These are phyloP conservation scores for Mastigias papua DNA, from an alignment of 30 jellyfish, hydroid and myxozoan genomes.

Conservation along the genomic window DNA sequence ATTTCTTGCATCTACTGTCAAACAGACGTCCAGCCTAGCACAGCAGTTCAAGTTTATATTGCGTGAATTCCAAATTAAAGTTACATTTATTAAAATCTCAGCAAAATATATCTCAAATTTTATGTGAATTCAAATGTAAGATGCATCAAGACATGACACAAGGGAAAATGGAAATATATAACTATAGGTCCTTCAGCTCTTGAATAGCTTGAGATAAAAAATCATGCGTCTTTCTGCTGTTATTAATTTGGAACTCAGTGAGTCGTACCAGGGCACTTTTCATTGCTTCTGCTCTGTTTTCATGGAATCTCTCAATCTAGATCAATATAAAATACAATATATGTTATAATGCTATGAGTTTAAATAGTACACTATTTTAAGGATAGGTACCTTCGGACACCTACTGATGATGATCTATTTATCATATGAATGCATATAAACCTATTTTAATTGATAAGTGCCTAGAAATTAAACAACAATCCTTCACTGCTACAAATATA, in stretches of 20 bases:
- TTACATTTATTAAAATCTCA: not conserved
- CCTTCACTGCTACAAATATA: no score
- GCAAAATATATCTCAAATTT: not conserved
- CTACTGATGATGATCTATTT: no score
- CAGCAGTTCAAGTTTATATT: not conserved
- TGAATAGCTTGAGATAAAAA: constrained; percentile 57
- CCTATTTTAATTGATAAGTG: no score
- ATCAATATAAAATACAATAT: not conserved
- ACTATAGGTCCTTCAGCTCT: constrained; percentile 61
- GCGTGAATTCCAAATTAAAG: not conserved
- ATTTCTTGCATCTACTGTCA: no score
- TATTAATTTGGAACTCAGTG: constrained; percentile 78
- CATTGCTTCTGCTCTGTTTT: constrained; percentile 54
- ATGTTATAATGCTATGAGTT: no score
- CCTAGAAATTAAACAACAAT: no score
- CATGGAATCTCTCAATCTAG: constrained; percentile 68
- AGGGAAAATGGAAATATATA: not conserved
- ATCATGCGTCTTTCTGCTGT: constrained; percentile 55
- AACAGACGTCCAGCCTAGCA: no score
- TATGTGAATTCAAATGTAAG: not conserved
- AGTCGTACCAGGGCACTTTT: constrained; percentile 53
- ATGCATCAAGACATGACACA: not conserved
- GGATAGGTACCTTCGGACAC: no score
- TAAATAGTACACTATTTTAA: no score
- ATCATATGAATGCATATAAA: no score